Conservation (phyloP, 2,888 invertebrate genomes). For the Schrankia costaestrigalis region DNA sequence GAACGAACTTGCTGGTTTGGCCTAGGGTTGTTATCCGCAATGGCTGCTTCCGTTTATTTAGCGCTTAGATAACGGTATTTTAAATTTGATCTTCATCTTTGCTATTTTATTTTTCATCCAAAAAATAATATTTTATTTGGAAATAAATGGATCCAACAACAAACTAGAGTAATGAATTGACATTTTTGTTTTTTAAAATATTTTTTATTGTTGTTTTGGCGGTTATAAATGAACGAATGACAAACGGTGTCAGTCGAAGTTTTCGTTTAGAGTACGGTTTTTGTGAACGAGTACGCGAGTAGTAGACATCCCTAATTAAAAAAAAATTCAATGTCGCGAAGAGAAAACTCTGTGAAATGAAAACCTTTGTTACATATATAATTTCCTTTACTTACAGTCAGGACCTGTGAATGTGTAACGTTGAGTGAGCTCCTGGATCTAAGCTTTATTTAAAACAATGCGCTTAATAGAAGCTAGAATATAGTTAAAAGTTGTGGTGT, state of each 20-base stretch:
- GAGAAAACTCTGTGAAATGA: constrained; percentile 16
- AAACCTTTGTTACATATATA: constrained; percentile 25
- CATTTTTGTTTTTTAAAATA: background rate
- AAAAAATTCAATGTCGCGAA: constrained; percentile 19
- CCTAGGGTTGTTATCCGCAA: constrained; percentile 23
- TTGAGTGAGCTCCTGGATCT: no score
- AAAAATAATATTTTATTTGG: no score
- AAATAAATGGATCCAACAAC: no score
- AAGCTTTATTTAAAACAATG: no score
- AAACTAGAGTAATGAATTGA: no score
- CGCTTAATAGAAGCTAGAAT: constrained; percentile 8
- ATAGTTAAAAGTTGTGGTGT: no score
- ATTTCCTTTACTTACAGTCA: constrained; percentile 19
- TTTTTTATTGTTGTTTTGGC: no score
- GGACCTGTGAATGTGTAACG: no score
- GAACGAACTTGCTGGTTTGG: constrained; percentile 4
- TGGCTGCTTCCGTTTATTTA: constrained; percentile 7
- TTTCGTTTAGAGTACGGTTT: constrained; percentile 5
- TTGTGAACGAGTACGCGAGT: no score
- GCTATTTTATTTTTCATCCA: background rate
- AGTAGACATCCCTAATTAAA: constrained; percentile 21
- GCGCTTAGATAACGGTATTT: constrained; percentile 18
- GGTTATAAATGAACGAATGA: background rate
- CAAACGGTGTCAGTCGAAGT: constrained; percentile 4
- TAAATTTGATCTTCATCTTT: constrained; percentile 4